Evolutionary conservation across 2,113 vertebrate species (phyloP).

Genomic region (Dicaeum eximium): DNA sequence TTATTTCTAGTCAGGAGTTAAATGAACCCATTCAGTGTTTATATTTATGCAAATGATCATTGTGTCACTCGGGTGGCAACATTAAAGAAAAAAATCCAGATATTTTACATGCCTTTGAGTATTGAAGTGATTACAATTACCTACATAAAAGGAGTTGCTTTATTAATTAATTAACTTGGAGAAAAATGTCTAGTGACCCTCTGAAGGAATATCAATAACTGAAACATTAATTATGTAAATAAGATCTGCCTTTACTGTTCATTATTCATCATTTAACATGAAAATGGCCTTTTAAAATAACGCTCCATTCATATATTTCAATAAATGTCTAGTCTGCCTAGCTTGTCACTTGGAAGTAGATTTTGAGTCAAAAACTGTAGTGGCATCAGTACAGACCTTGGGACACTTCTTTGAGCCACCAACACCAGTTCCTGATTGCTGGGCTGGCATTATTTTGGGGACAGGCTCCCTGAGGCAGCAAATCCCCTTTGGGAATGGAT

Average conservation of each 20-base stretch:
- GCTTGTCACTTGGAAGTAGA: not conserved
- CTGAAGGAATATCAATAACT: conserved; percentile 71
- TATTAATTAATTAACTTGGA: conserved; percentile 76
- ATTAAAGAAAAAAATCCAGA: not conserved
- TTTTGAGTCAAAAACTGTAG: not conserved
- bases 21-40: not conserved
- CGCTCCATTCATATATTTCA: conserved; percentile 31
- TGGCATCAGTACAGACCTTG: not conserved
- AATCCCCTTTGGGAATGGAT: not conserved
- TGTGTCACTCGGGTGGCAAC: conserved; percentile 20
- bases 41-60: conserved; percentile 6
- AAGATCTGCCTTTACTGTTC: conserved; percentile 32
- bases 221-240: conserved; percentile 76
- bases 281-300: conserved; percentile 44
- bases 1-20: not conserved
- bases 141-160: conserved; percentile 70
- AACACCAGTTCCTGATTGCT: not conserved
- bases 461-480: not conserved
- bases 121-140: conserved; percentile 64
- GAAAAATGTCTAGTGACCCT: conserved; percentile 67
- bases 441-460: not conserved
- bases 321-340: not conserved
- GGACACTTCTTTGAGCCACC: not conserved
- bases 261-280: conserved; percentile 43
- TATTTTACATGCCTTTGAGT: conserved; percentile 64